Conservation (phyloP, 1,140 invertebrate species). For the Drosophila novamexicana region DNA sequence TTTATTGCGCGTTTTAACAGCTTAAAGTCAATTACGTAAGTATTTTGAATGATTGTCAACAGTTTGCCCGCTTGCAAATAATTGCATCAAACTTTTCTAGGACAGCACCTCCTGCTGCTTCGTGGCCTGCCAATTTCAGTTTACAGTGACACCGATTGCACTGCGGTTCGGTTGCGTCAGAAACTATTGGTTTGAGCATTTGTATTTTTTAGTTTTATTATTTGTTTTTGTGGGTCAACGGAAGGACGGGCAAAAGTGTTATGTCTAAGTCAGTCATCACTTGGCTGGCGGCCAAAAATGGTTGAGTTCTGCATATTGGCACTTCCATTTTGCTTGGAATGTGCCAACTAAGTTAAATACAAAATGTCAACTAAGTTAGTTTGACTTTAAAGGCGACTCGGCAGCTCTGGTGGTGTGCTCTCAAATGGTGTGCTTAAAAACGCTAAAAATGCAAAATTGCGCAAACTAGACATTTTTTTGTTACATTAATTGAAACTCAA, state of each 20-base stretch:
- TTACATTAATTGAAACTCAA: conserved; percentile 47
- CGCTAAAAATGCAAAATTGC: not conserved
- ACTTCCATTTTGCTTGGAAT: conserved; percentile 40
- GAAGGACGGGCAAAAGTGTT: conserved; percentile 71
- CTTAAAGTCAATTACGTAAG: conserved; percentile 3
- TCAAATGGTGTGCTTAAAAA: not conserved
- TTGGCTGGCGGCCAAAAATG: conserved; percentile 66
- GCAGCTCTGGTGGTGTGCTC: not conserved
- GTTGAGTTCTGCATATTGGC: conserved; percentile 46
- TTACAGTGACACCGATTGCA: conserved; percentile 74
- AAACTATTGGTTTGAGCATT: conserved; percentile 70
- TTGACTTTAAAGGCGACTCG: conserved; percentile 41
- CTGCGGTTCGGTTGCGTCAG: conserved; percentile 70
- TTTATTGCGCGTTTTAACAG: conserved; percentile 1
- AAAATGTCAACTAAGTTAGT: conserved; percentile 16
- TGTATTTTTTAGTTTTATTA: conserved; percentile 30
- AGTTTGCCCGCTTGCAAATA: conserved; percentile 44
- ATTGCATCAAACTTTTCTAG: conserved; percentile 28
- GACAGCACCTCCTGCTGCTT: conserved; percentile 2
- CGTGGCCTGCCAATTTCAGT: conserved; percentile 31
- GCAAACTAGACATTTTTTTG: conserved; percentile 7
- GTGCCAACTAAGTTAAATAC: conserved; percentile 43
- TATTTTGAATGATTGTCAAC: conserved; percentile 7
- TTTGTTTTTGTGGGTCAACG: conserved; percentile 41
- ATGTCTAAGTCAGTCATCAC: conserved; percentile 57